These are phyloP conservation scores for Drosophila ironensis DNA, from an alignment of 1,140 invertebrate species.

Conservation along the genomic window DNA sequence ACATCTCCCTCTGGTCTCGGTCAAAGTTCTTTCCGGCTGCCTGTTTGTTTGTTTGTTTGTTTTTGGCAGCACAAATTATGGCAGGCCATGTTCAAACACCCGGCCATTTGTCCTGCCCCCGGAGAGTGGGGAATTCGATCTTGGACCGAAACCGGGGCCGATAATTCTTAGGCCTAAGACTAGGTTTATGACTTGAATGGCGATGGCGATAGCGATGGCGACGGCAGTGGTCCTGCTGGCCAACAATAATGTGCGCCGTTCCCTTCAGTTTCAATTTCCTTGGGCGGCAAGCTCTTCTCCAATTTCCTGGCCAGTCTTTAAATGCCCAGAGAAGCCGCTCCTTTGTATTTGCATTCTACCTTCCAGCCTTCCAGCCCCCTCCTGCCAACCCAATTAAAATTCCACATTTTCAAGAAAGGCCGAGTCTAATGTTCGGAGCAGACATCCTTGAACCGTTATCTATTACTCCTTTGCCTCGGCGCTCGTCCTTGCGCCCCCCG, in stretches of 20 bases:
- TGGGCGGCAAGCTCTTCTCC: not conserved
- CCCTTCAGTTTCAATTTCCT: constrained; percentile 17
- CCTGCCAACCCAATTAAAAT: constrained; percentile 55
- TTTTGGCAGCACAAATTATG: constrained; percentile 78
- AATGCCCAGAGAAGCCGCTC: constrained; percentile 3
- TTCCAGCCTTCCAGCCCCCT: not conserved
- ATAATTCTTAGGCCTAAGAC: constrained; percentile 26
- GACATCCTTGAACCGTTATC: constrained; percentile 37
- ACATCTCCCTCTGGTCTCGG: constrained; percentile 33
- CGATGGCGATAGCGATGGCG: no score
- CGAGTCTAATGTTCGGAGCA: constrained; percentile 33
- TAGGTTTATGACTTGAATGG: not conserved
- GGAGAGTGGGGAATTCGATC: constrained; percentile 2
- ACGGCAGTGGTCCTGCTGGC: no score
- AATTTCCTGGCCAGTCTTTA: constrained; percentile 22
- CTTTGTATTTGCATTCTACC: constrained; percentile 8
- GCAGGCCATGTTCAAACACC: constrained; percentile 48
- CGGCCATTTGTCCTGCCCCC: constrained; percentile 23
- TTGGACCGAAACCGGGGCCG: constrained; percentile 1
- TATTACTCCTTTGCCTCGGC: constrained; percentile 18
- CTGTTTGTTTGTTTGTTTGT: constrained; percentile 41
- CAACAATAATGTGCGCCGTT: constrained; percentile 1
- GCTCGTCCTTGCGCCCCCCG: not conserved
- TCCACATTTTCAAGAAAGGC: constrained; percentile 39
- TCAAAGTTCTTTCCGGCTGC: constrained; percentile 48